Base-by-base conservation (phyloP, 1,140 invertebrate species). In the Tenebrio molitor region DNA sequence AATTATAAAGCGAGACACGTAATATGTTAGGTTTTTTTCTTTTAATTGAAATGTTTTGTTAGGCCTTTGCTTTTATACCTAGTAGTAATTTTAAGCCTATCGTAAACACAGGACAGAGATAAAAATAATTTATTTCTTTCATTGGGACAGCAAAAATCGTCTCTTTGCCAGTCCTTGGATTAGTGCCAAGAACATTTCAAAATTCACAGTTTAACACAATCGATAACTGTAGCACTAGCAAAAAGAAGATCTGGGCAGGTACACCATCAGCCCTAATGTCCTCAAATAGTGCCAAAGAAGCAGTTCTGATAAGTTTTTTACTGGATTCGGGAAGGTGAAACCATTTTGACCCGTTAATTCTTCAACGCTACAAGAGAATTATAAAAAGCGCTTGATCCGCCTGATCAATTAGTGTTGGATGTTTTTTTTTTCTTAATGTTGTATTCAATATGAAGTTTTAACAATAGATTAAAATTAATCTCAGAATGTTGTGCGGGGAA, bases 201-300 rank as follows among this genome's bases (percentile, higher is more conserved):
- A 58, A 58, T 58, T 58, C 50, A 58, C 50, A 58, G 50, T 58
- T 58, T 58, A 58, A 58, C 50, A 58, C 50, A 58, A 58, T 58
- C 50, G 50, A 58, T 58, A 58, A 58, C 50, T 58, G 50, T 58
- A 58, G 19, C 50, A 58, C 50, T 15, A 50, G 50, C 50, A 58
- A 58, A 58, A 58, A 29, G 50, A 58, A 53, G 29, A 58, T 58
- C 44, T 10, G 19, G 19, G 23, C 50, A 58, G 50, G 50, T 58
- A 58, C 50, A n/a, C 29, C 50, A 58, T 58, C 50, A 29, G 50
- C 44, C 8, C 44, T 50, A 50, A 50, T 50, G 16, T 14, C 23
- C 19, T 50, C 23, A 50, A 50, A 50, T 19, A 21, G 6, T 50
- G 44, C 21, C 14, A 58, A 29, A 23, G 5, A 17, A 44, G 42